Evolutionary conservation across 2,888 invertebrate species (phyloP), one percentile per base, ranked within the genome.

Genomic region (Drosophila pseudotakahashii): DNA sequence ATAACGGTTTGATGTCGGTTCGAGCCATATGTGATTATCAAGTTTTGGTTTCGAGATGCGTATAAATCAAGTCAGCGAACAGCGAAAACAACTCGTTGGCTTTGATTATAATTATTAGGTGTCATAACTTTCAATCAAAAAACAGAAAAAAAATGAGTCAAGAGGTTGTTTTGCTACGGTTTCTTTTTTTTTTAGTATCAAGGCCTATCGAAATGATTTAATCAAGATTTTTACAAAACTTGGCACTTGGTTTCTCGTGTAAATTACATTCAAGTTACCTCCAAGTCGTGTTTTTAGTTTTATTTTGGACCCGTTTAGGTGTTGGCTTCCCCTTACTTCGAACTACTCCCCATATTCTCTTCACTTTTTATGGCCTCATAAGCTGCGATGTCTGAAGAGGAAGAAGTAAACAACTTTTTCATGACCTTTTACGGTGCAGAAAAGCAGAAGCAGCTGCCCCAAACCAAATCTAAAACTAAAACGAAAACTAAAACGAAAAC

Each of bases 351-450:
- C 60, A 36, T 53, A 36, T 39, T 58, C 52, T 52, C 59, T 60
- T 54, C 45, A 36, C 73, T 76, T 74, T 78, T 75, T 81, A 84
- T 81, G 76, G 81, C 68, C 73, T 68, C 58, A 60, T 58, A 73
- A 75, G 59, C 42, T 48, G 32, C 19, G 30, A 41, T 30, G 23
- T 14, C 14, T 11, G 14, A 32, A 34, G 32, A 50, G 42, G 64
- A 62, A 61, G 70, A 50, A 71, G 58, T 58, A 60, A 75, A 63
- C 71, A 69, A 67, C 73, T 67, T 76, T 77, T 73, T 75, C 71
- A 59, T 67, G 77, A 79, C 82, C 88, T 79, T 88, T 73, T 85
- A 73, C 79, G 77, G 77, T 66, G 64, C 67, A 48, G 19, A 41
- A 13, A 73, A 54, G 48, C 55, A 53, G 36, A 48, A 64, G 51